Evolutionary conservation across 2,113 vertebrate species (phyloP).

Genomic region (Ramphastos sulfuratus): DNA sequence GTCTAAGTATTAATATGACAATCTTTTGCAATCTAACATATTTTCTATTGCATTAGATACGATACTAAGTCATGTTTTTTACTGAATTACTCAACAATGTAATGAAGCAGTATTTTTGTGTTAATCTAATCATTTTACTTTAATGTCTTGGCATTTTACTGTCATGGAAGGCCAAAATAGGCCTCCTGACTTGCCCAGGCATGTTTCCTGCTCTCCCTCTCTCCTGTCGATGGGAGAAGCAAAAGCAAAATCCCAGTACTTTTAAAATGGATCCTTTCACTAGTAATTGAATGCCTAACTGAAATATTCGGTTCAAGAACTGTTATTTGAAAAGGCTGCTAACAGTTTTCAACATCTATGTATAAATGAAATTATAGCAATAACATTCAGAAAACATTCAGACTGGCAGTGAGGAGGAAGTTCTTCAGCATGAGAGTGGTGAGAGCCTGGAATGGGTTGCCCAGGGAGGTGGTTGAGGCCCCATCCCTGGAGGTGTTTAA

Average conservation of each 20-base stretch:
- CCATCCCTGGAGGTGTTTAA: too few relatives aligned
- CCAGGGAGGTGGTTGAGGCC: too few relatives aligned
- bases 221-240: too few relatives aligned
- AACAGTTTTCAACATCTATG: not conserved
- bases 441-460: too few relatives aligned
- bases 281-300: not conserved
- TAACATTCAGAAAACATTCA: not conserved
- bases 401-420: too few relatives aligned
- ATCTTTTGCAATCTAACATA: not conserved
- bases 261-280: rapidly evolving
- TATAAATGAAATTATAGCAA: not conserved
- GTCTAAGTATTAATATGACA: not conserved
- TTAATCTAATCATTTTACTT: not conserved
- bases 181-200: too few relatives aligned
- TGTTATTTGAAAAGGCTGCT: not conserved
- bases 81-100: not conserved
- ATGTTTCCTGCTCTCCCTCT: too few relatives aligned
- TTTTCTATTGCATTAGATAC: not conserved
- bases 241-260: too few relatives aligned
- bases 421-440: too few relatives aligned
- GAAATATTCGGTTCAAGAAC: not conserved
- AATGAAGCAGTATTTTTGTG: not conserved
- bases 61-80: not conserved
- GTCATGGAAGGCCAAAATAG: too few relatives aligned
- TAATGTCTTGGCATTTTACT: not conserved